Evolutionary conservation across 2,113 vertebrate species (phyloP).

Genomic region (Cephalopterus ornatus): DNA sequence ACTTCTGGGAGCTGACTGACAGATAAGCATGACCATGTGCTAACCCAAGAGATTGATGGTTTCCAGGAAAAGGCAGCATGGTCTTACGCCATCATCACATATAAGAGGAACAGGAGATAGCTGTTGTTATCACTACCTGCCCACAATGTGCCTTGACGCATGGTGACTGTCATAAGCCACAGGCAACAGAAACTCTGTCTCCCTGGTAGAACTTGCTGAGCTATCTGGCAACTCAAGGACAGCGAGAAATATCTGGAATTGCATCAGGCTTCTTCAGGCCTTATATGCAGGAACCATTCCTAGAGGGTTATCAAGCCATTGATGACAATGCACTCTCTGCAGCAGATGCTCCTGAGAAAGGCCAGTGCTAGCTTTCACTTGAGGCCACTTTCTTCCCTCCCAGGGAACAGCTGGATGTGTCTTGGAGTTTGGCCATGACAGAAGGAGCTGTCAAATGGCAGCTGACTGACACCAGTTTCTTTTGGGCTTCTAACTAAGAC

Average conservation of each 20-base stretch:
- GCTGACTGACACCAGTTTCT: not conserved
- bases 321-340: not conserved
- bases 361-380: not conserved
- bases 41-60: not conserved
- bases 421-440: not conserved
- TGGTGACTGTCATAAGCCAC: not conserved
- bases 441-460: not conserved
- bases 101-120: not conserved
- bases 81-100: accelerated
- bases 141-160: not conserved
- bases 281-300: not conserved
- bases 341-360: not conserved
- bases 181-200: not conserved
- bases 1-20: not conserved
- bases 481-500: not conserved
- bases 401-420: not conserved
- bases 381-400: not conserved
- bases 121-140: not conserved
- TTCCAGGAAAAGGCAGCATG: not conserved
- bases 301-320: not conserved
- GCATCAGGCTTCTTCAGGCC: not conserved
- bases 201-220: not conserved
- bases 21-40: not conserved
- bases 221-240: not conserved
- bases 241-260: not conserved